Evolutionary conservation across 2,888 invertebrate genomes (phyloP).

Genomic region (Agrochola lychnidis): DNA sequence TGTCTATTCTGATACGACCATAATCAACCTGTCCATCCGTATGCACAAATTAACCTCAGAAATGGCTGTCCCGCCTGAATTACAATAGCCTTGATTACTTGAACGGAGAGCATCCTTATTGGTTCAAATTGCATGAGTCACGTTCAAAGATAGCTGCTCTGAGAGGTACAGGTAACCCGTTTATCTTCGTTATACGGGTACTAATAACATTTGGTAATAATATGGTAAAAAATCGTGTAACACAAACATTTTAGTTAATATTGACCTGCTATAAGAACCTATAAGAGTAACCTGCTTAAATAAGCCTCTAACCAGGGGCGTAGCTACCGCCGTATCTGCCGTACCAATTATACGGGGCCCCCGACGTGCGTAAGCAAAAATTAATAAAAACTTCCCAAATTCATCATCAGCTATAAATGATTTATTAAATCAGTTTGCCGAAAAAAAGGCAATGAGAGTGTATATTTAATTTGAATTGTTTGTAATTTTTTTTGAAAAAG

Average conservation of each 20-base stretch:
- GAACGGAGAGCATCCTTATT: slow-evolving; percentile 54
- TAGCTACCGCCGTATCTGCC: no score
- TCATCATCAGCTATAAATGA: no score
- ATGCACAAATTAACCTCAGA: slow-evolving; percentile 36
- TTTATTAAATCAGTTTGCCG: no score
- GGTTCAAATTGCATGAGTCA: slow-evolving; percentile 50
- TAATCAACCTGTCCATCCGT: slow-evolving; percentile 26
- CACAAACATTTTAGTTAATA: not conserved
- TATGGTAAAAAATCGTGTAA: not conserved
- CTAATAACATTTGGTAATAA: not conserved
- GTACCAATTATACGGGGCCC: no score
- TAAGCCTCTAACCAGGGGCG: no score
- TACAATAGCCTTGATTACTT: slow-evolving; percentile 44
- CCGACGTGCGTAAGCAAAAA: no score
- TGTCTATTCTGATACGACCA: not conserved
- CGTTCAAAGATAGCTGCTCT: slow-evolving; percentile 33
- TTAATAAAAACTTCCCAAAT: no score
- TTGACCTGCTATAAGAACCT: not conserved
- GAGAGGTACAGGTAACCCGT: slow-evolving; percentile 31
- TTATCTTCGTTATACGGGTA: slow-evolving; percentile 18
- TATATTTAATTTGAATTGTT: no score
- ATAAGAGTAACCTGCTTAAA: no score
- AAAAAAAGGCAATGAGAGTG: no score
- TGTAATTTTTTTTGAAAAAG: no score
- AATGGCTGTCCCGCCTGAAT: slow-evolving; percentile 32